Evolutionary conservation across 2,888 invertebrate genomes (phyloP), one percentile per base, ranked within the genome.

Genomic region (Pandemis cinnamomeana): DNA sequence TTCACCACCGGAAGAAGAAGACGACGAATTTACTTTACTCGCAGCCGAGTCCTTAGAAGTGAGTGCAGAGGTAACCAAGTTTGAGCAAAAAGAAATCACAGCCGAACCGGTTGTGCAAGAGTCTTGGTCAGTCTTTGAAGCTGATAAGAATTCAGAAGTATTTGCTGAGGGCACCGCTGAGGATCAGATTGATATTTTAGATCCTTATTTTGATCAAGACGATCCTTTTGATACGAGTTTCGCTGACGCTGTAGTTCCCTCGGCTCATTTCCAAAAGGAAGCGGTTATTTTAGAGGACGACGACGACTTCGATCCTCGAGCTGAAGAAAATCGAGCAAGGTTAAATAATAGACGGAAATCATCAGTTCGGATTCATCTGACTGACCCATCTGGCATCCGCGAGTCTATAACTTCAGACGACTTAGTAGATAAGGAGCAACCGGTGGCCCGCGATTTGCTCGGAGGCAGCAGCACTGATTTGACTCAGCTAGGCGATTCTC

Each of bases 211-310:
- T 78, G 95, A 95, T 77, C 95, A 95, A 82, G 96, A 95, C 81
- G 98, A 98, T 95, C 98, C 98, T 0, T 98, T 98, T 82, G 98
- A 98, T 83, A 98, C 98, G 36, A 96, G 97, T 67, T 97, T 97
- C 87, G 97, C 97, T 0, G 97, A 97, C 72, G 96, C 96, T 81
- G 95, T 97, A 64, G 91, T 97, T 69, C 97, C 96, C 78, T 69
- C 81, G 10, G 74, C 81, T 41, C 80, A 84, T 66, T 90, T 95
- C 71, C 88, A 92, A 79, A 90, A 86, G 82, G 95, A 85, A 88
- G 84, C 88, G 71, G 83, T 83, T 20, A 85, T 90, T 73, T 80
- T 89, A 80, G 92, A 90, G 82, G 94, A 94, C 80, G 95, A 95
- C 87, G 94, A 94, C 81, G 95, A 95, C 79, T 96, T 96, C 78